phyloP scores from a whole-genome alignment of 2,888 invertebrate genomes.

The Noctua janthe region DNA sequence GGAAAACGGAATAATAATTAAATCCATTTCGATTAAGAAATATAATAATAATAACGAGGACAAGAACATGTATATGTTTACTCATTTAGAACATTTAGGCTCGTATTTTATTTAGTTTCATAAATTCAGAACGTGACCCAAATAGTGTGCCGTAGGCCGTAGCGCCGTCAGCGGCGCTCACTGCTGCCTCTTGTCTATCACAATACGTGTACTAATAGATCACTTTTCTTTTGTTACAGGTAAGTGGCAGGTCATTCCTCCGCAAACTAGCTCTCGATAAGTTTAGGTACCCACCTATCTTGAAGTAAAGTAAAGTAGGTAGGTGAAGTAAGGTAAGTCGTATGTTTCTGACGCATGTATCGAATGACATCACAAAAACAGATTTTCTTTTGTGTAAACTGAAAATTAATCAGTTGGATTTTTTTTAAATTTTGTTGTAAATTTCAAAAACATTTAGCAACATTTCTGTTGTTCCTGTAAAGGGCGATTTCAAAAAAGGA shows the following conservation, averaged over 20 bases:
- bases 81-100: conserved; percentile 34
- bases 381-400: conserved; percentile 27
- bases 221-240: conserved; percentile 77
- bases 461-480: neutral
- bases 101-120: conserved; percentile 50
- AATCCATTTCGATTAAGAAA: conserved; percentile 13
- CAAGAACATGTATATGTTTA: conserved; percentile 35
- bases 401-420: neutral
- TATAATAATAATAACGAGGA: conserved; percentile 18
- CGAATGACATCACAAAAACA: conserved; percentile 17
- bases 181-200: conserved; percentile 26
- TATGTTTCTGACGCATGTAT: conserved; percentile 1
- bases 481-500: conserved; percentile 26
- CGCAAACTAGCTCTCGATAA: conserved; percentile 25
- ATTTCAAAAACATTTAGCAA: neutral
- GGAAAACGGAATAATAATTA: conserved; percentile 34
- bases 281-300: conserved; percentile 9
- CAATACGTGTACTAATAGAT: conserved; percentile 35
- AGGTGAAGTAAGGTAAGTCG: conserved; percentile 36
- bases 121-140: conserved; percentile 58
- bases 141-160: conserved; percentile 39
- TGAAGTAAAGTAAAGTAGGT: neutral
- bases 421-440: neutral
- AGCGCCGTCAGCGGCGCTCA: conserved; percentile 32
- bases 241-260: conserved; percentile 69